Conservation (phyloP, 2,113 vertebrate species). For the Halcyon senegalensis region DNA sequence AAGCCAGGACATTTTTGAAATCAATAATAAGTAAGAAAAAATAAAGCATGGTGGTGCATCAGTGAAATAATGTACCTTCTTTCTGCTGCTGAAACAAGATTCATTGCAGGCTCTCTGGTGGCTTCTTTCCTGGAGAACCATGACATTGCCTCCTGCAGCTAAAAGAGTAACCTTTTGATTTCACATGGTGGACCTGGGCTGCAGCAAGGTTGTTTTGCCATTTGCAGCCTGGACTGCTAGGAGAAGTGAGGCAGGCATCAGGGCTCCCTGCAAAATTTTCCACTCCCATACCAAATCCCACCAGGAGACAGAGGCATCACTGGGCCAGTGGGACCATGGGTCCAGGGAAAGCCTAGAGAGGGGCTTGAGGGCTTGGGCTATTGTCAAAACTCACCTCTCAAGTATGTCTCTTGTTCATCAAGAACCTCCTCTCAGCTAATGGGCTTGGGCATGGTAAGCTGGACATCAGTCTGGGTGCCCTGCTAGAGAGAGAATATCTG, state of each 20-base stretch:
- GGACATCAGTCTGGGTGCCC: background rate
- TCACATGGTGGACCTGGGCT: background rate
- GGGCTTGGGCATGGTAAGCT: accelerated
- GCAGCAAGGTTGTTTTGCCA: accelerated
- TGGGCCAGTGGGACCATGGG: accelerated
- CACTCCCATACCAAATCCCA: background rate
- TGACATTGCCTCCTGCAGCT: background rate
- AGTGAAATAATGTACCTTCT: background rate
- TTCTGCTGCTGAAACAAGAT: background rate
- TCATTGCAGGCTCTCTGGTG: background rate
- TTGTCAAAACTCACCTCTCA: background rate
- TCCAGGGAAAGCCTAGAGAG: background rate
- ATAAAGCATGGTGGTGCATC: background rate
- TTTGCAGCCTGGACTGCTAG: background rate
- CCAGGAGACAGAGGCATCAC: background rate
- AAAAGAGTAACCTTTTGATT: background rate
- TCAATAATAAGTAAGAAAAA: background rate
- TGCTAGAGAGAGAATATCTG: background rate
- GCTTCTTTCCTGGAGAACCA: background rate
- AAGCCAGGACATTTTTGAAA: background rate
- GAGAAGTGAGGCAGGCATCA: background rate
- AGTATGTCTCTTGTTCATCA: accelerated
- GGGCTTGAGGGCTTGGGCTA: background rate
- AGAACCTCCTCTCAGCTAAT: background rate
- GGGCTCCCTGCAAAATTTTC: accelerated